Evolutionary conservation across 2,113 vertebrate species (phyloP).

Genomic region (Tragelaphus buxtoni): DNA sequence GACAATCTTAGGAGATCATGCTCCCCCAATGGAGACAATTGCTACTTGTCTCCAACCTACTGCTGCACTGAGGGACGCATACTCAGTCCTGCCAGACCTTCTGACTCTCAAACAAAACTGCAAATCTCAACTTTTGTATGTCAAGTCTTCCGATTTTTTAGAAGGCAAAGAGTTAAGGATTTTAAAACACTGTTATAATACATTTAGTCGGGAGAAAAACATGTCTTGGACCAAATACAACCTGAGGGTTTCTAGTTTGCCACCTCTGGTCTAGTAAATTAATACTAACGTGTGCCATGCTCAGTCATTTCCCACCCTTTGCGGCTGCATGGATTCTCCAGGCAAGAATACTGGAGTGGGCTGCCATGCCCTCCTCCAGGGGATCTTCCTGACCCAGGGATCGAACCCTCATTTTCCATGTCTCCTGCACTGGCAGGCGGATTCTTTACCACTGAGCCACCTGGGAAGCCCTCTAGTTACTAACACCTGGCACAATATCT

Average conservation of each 20-base stretch:
- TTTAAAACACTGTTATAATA: neutral
- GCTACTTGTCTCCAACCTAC: neutral
- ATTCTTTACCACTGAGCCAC: neutral
- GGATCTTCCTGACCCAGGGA: neutral
- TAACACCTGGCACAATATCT: neutral
- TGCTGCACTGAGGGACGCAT: neutral
- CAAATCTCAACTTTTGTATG: neutral
- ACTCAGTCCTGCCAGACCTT: neutral
- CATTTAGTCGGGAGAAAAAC: neutral
- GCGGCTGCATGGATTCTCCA: accelerated
- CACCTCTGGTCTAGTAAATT: neutral
- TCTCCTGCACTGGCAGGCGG: neutral
- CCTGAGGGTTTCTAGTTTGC: neutral
- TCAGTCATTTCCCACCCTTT: neutral
- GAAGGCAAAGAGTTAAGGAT: neutral
- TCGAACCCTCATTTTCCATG: accelerated
- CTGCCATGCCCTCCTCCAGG: neutral
- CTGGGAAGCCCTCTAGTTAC: neutral
- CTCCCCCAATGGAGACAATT: accelerated
- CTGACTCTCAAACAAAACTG: neutral
- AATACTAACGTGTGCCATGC: neutral
- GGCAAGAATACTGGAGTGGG: neutral
- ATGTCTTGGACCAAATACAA: neutral
- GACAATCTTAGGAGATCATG: neutral
- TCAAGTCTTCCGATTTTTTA: neutral